Percentiles rank a stretch among this genome's conserved stretches.
phyloP scores from a whole-genome alignment of 2,113 vertebrate genomes.

The Leptobrachium ailaonicum region DNA sequence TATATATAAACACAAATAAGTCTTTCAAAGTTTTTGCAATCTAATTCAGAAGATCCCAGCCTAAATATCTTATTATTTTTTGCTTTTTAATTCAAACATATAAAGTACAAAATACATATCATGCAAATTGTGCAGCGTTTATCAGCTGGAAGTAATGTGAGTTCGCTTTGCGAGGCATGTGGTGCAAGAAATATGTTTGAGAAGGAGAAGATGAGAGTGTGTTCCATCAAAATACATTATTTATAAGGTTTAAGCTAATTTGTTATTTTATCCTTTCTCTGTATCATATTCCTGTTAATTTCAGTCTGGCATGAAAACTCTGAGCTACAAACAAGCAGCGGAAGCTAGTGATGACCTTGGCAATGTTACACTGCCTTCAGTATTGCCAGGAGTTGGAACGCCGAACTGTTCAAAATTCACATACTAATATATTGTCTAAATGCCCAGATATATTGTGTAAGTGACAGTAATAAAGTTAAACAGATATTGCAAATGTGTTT shows the following conservation, averaged over 20 bases:
- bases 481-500: not conserved
- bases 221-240: not conserved
- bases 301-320: constrained; percentile 24
- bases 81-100: too few relatives aligned
- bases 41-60: too few relatives aligned
- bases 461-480: constrained; percentile 9
- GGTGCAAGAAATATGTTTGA: not conserved
- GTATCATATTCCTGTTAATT: constrained; percentile 25
- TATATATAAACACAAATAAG: too few relatives aligned
- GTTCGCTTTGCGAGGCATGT: not conserved
- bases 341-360: constrained; percentile 36
- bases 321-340: constrained; percentile 5
- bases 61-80: too few relatives aligned
- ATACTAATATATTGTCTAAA: constrained; percentile 14
- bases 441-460: not conserved
- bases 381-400: constrained; percentile 17
- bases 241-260: not conserved
- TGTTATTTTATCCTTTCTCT: constrained; percentile 16
- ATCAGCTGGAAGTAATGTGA: too few relatives aligned
- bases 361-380: constrained; percentile 38
- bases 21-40: too few relatives aligned
- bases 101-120: too few relatives aligned
- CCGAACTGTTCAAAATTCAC: constrained; percentile 6
- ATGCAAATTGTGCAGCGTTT: too few relatives aligned
- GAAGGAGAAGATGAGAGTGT: not conserved